Evolutionary conservation across 2,113 vertebrate species (phyloP).

Genomic region (Leucosticte australis): DNA sequence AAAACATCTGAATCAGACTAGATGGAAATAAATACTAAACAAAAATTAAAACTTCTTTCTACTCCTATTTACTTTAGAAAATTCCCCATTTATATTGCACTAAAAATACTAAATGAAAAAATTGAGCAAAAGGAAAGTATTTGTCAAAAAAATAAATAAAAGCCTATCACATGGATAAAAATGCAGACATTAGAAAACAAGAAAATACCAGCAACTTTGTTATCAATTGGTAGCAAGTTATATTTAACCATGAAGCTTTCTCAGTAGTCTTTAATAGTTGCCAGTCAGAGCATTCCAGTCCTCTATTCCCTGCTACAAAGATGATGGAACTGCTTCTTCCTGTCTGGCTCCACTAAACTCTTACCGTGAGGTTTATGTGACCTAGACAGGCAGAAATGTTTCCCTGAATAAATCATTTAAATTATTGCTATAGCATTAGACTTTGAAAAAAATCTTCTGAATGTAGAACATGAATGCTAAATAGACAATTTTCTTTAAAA

Average conservation of each 20-base stretch:
- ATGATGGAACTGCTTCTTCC: background rate
- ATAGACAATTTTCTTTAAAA: background rate
- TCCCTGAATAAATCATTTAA: background rate
- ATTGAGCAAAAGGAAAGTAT: background rate
- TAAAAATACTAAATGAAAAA: background rate
- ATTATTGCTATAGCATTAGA: background rate
- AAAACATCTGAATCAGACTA: background rate
- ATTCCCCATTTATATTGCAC: background rate
- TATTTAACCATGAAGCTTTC: background rate
- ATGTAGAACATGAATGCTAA: background rate
- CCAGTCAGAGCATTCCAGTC: background rate
- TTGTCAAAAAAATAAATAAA: background rate
- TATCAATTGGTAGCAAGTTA: background rate
- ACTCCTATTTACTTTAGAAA: background rate
- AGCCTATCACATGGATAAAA: background rate
- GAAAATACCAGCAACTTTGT: background rate
- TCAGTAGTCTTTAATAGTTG: background rate
- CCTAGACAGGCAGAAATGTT: background rate
- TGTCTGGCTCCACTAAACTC: background rate
- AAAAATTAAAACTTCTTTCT: background rate
- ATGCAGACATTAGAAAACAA: background rate
- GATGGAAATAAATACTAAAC: background rate
- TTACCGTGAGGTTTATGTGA: background rate
- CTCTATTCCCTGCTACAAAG: accelerated
- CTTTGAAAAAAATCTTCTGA: background rate